Evolutionary conservation across 1,140 invertebrate species (phyloP).

Genomic region (Hylyphantes graminicola): DNA sequence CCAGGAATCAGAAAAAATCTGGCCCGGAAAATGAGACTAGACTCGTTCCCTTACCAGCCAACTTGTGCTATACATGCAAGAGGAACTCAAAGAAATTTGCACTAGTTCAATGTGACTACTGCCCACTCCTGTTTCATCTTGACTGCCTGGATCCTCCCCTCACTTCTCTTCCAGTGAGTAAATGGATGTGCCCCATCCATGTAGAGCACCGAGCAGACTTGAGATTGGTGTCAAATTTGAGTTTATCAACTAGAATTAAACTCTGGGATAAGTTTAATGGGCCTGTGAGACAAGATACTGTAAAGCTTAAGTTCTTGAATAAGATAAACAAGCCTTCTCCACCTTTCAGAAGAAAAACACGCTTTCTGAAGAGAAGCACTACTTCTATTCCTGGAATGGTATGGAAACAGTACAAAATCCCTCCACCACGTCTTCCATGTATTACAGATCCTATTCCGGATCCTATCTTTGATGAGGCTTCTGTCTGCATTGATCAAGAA

Average conservation of each 20-base stretch:
- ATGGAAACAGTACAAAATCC: no score
- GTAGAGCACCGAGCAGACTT: constrained; percentile 88
- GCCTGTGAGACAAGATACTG: constrained; percentile 83
- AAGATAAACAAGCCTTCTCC: constrained; percentile 80
- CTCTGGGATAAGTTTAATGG: constrained; percentile 84
- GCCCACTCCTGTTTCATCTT: constrained; percentile 87
- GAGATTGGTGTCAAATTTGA: constrained; percentile 81
- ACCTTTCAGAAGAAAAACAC: constrained; percentile 75
- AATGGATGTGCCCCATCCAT: constrained; percentile 98
- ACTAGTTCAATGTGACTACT: constrained; percentile 93
- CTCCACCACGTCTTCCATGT: no score
- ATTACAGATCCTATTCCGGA: no score
- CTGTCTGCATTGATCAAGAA: no score
- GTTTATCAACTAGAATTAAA: constrained; percentile 83
- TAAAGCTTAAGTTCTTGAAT: constrained; percentile 86
- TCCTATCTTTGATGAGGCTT: no score
- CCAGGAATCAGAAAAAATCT: constrained; percentile 68
- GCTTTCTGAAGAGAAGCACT: constrained; percentile 56
- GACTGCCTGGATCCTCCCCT: constrained; percentile 94
- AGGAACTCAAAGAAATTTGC: constrained; percentile 85
- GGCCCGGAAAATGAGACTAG: constrained; percentile 80
- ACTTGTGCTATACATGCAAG: constrained; percentile 83
- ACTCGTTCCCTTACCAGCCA: constrained; percentile 83
- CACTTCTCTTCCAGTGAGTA: constrained; percentile 83
- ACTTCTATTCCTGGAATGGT: neutral